Base-by-base conservation (phyloP, 1,140 invertebrate species). In the Caenorhabditis tropicalis region DNA sequence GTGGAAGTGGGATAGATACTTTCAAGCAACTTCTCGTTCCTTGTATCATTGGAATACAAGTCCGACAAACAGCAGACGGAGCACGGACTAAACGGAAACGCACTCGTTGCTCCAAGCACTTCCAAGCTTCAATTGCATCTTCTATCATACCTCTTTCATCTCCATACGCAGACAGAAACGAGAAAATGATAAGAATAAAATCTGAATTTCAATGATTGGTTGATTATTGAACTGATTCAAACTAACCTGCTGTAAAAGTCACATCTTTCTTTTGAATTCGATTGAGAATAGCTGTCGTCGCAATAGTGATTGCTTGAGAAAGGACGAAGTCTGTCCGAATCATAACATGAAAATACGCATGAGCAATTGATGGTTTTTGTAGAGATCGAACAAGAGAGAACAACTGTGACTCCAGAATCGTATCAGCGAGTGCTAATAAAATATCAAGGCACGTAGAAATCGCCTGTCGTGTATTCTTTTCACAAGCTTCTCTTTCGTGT, bases 1-100 rank as follows among this genome's bases (percentile, higher is more conserved):
- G 79, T 46, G 86, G 87, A 16, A 90, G 48, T n/a, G 89, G 90
- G 58, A 90, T 90, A 19, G 89, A 82, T 4, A 85, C 83, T 43
- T 82, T 82, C 27, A 85, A 24, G 56, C 36, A 16, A 48, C 49
- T 53, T 53, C 85, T 51, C 12, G 29, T 53, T 3, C 86, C 86
- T 36, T 48, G 24, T 2, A 87, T 82, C 16, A 87, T 53, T 29
- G 86, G 86, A 79, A 86, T 86, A 46, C 85, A 87, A 4, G 83
- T 87, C 7, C 86, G 84, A 29, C 80, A 79, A 2, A 87, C 84
- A 6, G 81, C 31, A 19, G 85, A 87, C 12, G 86, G 82, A 39
- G 85, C 81, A n/a, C 81, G 80, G 33, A 87, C 86, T 16, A 85
- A 21, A 21, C 79, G 65, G 48, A 84, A 84, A 4, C 31, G 39